Conservation (phyloP, 2,888 invertebrate species). For the Odontocolon sp. region DNA sequence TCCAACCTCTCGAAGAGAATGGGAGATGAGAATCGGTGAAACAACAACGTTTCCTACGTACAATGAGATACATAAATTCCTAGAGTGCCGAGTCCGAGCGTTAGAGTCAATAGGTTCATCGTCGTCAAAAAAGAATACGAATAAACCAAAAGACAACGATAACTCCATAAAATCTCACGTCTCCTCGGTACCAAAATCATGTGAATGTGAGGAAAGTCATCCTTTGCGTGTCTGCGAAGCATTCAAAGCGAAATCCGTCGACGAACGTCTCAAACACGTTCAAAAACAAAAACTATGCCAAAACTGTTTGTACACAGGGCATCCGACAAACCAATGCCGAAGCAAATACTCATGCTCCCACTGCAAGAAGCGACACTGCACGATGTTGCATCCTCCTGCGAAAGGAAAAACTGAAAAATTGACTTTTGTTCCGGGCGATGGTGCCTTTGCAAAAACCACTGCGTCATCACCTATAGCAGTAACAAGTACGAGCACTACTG, state of each 20-base stretch:
- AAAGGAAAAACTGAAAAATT: conserved; percentile 24
- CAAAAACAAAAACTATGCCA: conserved; percentile 8
- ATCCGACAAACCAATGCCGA: conserved; percentile 23
- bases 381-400: conserved; percentile 13
- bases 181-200: conserved; percentile 20
- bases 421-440: background rate
- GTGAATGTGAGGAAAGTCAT: conserved; percentile 24
- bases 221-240: background rate
- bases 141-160: background rate
- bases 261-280: conserved; percentile 12
- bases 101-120: conserved; percentile 16
- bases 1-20: conserved; percentile 45
- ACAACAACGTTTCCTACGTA: conserved; percentile 16
- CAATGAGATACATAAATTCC: conserved; percentile 21
- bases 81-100: conserved; percentile 21
- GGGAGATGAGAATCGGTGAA: conserved; percentile 50
- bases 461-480: background rate
- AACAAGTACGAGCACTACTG: background rate
- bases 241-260: conserved; percentile 18
- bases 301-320: conserved; percentile 16
- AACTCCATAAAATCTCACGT: conserved; percentile 12
- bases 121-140: background rate
- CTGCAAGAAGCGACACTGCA: conserved; percentile 29
- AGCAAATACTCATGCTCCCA: conserved; percentile 30
- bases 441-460: background rate